Conservation (phyloP, 2,113 vertebrate species). For the Phalacrocorax brasilianus region DNA sequence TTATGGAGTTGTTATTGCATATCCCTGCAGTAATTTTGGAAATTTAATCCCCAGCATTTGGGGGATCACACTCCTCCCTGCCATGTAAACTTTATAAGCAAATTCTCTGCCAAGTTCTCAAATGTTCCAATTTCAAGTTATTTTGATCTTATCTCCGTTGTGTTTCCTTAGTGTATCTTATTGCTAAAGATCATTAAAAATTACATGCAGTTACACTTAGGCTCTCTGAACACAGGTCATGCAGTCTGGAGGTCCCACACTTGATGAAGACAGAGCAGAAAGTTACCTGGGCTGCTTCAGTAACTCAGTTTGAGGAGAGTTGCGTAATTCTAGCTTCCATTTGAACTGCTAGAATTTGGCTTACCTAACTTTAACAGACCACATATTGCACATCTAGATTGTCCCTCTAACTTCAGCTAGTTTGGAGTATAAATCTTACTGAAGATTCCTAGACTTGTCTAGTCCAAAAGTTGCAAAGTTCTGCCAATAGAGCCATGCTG, state of each 20-base stretch:
- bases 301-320: not conserved
- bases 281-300: not conserved
- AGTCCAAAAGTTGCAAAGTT: not conserved
- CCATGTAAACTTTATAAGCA: slow-evolving; percentile 9
- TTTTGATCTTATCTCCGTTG: slow-evolving; percentile 7
- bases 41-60: slow-evolving; percentile 8
- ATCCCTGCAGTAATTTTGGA: slow-evolving; percentile 10
- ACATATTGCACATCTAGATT: rapidly evolving
- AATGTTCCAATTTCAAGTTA: slow-evolving; percentile 26
- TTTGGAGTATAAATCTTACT: not conserved
- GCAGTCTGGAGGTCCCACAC: not conserved
- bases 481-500: not conserved
- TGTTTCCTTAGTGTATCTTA: not conserved
- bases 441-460: not conserved
- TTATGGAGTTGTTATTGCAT: slow-evolving; percentile 39
- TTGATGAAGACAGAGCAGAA: not conserved
- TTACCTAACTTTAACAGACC: not conserved
- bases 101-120: slow-evolving; percentile 30
- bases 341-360: not conserved
- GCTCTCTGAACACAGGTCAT: not conserved
- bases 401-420: not conserved
- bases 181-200: not conserved
- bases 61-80: slow-evolving; percentile 15
- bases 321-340: not conserved
- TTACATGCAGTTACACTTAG: not conserved